Evolutionary conservation across 2,888 invertebrate genomes (phyloP).

Genomic region (Flexamia atlantica): DNA sequence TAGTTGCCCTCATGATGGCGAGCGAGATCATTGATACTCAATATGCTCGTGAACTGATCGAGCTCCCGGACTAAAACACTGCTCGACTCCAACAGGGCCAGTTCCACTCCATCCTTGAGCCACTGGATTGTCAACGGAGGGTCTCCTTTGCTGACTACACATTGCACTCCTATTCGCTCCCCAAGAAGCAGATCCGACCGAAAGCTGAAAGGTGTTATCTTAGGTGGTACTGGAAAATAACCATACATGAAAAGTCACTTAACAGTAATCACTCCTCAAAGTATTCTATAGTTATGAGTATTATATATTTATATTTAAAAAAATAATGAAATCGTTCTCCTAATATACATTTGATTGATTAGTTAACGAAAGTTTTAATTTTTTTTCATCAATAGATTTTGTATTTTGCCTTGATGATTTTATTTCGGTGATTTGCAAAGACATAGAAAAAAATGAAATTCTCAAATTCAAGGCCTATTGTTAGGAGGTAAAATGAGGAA

Average conservation of each 20-base stretch:
- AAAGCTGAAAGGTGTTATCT: conserved; percentile 77
- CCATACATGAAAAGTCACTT: conserved; percentile 65
- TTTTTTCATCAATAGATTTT: too few species aligned
- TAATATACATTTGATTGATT: too few species aligned
- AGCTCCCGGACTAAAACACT: conserved; percentile 53
- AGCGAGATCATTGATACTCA: conserved; percentile 84
- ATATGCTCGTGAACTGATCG: conserved; percentile 73
- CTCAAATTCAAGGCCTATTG: too few species aligned
- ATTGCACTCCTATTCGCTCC: conserved; percentile 76
- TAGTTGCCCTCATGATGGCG: conserved; percentile 84
- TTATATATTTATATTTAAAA: too few species aligned
- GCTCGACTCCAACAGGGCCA: conserved; percentile 70
- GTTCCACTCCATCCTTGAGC: conserved; percentile 77
- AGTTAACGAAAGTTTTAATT: too few species aligned
- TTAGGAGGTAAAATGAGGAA: too few species aligned
- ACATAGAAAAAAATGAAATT: too few species aligned
- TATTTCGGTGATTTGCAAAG: too few species aligned
- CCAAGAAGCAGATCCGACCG: conserved; percentile 75
- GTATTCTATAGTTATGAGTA: not conserved
- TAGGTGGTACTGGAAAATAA: conserved; percentile 76
- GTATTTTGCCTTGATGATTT: too few species aligned
- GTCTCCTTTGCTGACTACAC: conserved; percentile 77
- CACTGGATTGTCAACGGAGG: conserved; percentile 78
- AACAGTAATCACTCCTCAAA: not conserved
- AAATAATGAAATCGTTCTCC: too few species aligned